phyloP scores from a whole-genome alignment of 2,113 vertebrate genomes.

The Dendropsophus ebraccatus region DNA sequence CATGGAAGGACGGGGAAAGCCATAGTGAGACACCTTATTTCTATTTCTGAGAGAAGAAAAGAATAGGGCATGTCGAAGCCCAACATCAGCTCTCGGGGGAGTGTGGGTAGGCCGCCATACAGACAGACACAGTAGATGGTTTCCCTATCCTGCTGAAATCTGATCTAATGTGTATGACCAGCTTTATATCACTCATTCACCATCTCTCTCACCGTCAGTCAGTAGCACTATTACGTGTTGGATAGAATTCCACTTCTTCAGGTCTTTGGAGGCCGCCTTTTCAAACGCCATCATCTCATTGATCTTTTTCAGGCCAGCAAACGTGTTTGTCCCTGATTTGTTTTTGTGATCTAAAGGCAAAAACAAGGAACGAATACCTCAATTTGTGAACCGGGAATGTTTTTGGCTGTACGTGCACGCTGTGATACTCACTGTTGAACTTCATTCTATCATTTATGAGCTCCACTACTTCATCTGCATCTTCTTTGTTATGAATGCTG shows the following conservation, averaged over 20 bases:
- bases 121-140: no score
- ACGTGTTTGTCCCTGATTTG: conserved; percentile 38
- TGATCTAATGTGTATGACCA: no score
- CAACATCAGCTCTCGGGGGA: no score
- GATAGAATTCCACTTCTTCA: conserved; percentile 1
- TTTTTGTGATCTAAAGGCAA: conserved; percentile 24
- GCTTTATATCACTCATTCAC: background rate
- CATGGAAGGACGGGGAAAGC: no score
- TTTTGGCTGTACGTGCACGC: background rate
- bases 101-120: no score
- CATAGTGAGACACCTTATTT: no score
- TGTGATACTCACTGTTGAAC: conserved; percentile 5
- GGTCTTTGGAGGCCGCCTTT: background rate
- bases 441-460: background rate
- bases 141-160: no score
- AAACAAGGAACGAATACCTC: background rate
- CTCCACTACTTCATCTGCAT: background rate
- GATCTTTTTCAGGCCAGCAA: background rate
- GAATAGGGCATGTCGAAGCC: no score
- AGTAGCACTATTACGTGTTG: conserved; percentile 43
- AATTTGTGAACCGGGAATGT: background rate
- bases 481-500: background rate
- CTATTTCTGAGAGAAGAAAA: no score
- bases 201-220: conserved; percentile 31
- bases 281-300: conserved; percentile 24